Evolutionary conservation across 92 coral and sea anemone genomes (phyloP), one percentile per base, ranked within the genome.

Genomic region (Porites rus): DNA sequence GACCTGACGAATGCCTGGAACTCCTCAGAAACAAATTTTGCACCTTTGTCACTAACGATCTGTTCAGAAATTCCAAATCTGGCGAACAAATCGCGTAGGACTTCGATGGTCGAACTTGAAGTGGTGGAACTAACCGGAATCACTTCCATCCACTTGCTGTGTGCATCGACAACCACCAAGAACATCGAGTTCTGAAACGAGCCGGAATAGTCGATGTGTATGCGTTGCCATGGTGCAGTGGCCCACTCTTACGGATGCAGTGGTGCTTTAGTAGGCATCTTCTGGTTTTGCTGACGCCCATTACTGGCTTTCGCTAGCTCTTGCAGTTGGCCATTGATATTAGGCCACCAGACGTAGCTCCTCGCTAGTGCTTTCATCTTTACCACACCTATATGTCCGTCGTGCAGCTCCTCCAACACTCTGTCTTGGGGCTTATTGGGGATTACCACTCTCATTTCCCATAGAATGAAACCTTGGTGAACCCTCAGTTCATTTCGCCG

Each of bases 71-170:
- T 24, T 24, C 89, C 88, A 28, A 63, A 80, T 62, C 84, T 58
- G 21, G 92, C 92, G 74, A 88, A 87, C 3, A 88, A 16, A 70
- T 67, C 71, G 58, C 92, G 81, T 22, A 81, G 86, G 51, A 66
- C 86, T 59, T 89, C 83, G 46, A 80, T 92, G 85, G 92, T 88
- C 77, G 65, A 79, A 8, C 85, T 10, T 21, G 89, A 61, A 28
- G 92, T 79, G 24, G 92, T 88, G 16, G 90, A 79, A 28, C 79
- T 68, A 87, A 88, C 81, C 9, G 84, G 80, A 11, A 84, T 73
- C 59, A 88, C 88, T 69, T 92, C 88, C 9, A 75, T 87, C 87
- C 93, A 92, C 86, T 92, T 92, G 68, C 89, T 77, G 76, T 90
- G 93, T 17, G 87, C 87, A 73, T 89, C 92, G 20, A 89, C 88